Evolutionary conservation across 2,888 invertebrate species (phyloP).

Genomic region (Orthosia gothica): DNA sequence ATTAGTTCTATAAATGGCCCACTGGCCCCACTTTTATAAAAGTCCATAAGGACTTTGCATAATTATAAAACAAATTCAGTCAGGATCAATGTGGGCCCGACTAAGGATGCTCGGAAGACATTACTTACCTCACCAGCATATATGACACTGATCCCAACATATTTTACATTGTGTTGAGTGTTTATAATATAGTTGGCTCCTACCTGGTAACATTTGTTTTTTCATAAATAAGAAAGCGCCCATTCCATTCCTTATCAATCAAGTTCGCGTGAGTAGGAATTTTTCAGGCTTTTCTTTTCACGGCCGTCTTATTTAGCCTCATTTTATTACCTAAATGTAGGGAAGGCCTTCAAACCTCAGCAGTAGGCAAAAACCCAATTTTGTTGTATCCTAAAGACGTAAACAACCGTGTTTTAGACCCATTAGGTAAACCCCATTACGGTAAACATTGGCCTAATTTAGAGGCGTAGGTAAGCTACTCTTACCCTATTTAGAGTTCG

Average conservation of each 20-base stretch:
- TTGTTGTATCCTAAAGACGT: constrained; percentile 34
- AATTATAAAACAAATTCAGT: no score
- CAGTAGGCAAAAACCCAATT: constrained; percentile 7
- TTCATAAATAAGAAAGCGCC: not conserved
- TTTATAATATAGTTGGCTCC: not conserved
- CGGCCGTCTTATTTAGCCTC: not conserved
- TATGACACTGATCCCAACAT: not conserved
- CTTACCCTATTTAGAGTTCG: constrained; percentile 62
- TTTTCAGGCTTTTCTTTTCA: constrained; percentile 12
- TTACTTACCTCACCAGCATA: no score
- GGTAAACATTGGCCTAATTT: constrained; percentile 70
- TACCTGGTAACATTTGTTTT: not conserved
- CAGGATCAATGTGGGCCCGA: no score
- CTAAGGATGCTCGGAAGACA: no score
- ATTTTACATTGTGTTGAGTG: not conserved
- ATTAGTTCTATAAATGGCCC: no score
- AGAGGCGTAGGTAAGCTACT: constrained; percentile 22
- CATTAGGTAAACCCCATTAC: constrained; percentile 62
- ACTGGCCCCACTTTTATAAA: no score
- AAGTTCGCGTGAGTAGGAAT: constrained; percentile 25
- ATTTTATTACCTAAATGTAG: constrained; percentile 13
- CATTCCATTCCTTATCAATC: constrained; percentile 15
- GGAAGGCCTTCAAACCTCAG: not conserved
- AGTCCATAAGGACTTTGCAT: no score
- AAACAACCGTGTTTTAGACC: constrained; percentile 46